These are phyloP conservation scores for Schizopygopsis pylzovi DNA, from an alignment of 2,797 vertebrate genomes.

Conservation along the genomic window DNA sequence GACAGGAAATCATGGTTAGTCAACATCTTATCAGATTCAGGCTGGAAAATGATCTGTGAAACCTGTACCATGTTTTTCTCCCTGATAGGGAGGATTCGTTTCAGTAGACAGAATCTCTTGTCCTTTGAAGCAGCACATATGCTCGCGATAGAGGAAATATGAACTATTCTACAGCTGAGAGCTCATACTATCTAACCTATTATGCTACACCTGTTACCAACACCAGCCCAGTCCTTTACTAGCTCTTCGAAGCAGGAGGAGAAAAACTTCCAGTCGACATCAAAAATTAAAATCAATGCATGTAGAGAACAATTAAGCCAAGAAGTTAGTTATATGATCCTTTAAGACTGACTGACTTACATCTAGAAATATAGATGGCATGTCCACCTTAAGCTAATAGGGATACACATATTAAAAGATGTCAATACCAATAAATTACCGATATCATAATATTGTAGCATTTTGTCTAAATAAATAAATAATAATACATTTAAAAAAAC, in stretches of 20 bases:
- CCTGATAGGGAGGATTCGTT: conserved; percentile 34
- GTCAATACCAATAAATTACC: background rate
- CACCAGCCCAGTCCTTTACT: background rate
- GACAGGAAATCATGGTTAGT: conserved; percentile 33
- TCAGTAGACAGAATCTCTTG: conserved; percentile 24
- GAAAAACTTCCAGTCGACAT: background rate
- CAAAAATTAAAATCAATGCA: background rate
- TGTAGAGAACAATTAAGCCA: background rate
- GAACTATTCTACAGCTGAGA: conserved; percentile 4
- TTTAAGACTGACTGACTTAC: background rate
- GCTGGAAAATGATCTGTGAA: conserved; percentile 38
- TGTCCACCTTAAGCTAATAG: background rate
- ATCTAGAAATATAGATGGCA: background rate
- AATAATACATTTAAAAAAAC: too few species aligned
- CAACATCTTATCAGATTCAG: conserved; percentile 44
- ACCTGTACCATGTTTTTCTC: conserved; percentile 44
- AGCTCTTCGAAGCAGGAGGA: background rate
- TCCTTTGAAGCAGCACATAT: conserved; percentile 37
- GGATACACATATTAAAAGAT: background rate
- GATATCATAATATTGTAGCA: background rate
- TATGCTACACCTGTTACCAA: background rate
- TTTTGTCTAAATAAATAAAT: background rate
- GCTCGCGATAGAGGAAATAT: conserved; percentile 5
- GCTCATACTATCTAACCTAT: conserved; percentile 8
- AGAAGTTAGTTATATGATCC: background rate